Conservation (phyloP, 1,140 invertebrate genomes). For the Tenebrio molitor region DNA sequence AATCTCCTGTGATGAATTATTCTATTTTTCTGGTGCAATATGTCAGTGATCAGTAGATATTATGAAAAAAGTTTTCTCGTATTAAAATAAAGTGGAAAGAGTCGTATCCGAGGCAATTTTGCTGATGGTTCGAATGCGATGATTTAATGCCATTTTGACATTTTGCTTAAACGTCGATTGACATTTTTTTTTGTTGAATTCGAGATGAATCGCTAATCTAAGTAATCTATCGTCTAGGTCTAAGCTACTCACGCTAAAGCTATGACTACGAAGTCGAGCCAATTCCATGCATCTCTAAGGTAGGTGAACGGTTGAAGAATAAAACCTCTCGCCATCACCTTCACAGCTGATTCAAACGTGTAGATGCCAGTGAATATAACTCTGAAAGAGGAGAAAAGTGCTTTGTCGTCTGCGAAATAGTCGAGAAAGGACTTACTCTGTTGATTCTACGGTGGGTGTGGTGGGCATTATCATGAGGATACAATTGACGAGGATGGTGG, state of each 20-base stretch:
- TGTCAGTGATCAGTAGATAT: too few species aligned
- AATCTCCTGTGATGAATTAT: too few species aligned
- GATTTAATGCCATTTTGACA: too few species aligned
- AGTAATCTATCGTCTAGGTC: slow-evolving; percentile 56
- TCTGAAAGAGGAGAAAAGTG: slow-evolving; percentile 72
- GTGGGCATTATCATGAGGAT: slow-evolving; percentile 98
- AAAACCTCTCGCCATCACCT: slow-evolving; percentile 99
- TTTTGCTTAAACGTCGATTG: too few species aligned
- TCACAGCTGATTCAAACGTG: slow-evolving; percentile 98
- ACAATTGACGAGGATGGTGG: slow-evolving; percentile 97
- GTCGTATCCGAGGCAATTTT: too few species aligned
- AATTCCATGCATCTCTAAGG: slow-evolving; percentile 99
- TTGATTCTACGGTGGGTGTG: slow-evolving; percentile 92
- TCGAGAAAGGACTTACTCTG: slow-evolving; percentile 87
- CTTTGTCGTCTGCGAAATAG: background rate
- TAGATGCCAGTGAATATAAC: slow-evolving; percentile 99
- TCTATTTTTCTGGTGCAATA: too few species aligned
- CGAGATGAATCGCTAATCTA: slow-evolving; percentile 17
- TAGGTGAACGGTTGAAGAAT: slow-evolving; percentile 99
- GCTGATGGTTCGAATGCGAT: too few species aligned
- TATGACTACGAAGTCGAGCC: slow-evolving; percentile 99
- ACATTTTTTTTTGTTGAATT: background rate
- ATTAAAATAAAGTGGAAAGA: too few species aligned
- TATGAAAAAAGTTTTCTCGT: too few species aligned
- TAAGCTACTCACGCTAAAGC: slow-evolving; percentile 96